phyloP scores from a whole-genome alignment of 2,888 invertebrate genomes.

The Zele albiditarsus region DNA sequence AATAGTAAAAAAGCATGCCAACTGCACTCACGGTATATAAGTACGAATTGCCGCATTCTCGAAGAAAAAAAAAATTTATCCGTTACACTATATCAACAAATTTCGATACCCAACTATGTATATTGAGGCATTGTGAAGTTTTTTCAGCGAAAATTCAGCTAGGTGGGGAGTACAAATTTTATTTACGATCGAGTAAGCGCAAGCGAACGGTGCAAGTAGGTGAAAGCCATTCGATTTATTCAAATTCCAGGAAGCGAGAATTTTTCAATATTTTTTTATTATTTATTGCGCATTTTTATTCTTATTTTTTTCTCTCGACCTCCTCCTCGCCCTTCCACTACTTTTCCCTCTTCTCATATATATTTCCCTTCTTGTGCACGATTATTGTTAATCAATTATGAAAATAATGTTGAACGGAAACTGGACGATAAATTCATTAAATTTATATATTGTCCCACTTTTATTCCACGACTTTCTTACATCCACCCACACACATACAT shows the following conservation, averaged over 20 bases:
- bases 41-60: not conserved
- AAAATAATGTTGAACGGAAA: not conserved
- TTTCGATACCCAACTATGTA: constrained; percentile 20
- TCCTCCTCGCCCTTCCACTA: not conserved
- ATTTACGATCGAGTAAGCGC: constrained; percentile 39
- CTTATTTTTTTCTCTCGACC: constrained; percentile 5
- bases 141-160: constrained; percentile 21
- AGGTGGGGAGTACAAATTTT: constrained; percentile 35
- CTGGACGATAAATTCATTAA: not conserved
- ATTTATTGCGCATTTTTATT: not conserved
- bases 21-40: not conserved
- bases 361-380: not conserved
- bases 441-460: not conserved
- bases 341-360: not conserved
- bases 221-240: constrained; percentile 39
- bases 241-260: constrained; percentile 27
- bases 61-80: not conserved
- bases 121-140: constrained; percentile 42
- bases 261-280: constrained; percentile 30
- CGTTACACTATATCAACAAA: constrained; percentile 3
- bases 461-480: not conserved
- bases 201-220: constrained; percentile 30
- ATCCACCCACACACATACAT: not conserved
- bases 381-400: not conserved
- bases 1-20: no score